Base-by-base conservation (phyloP, 1,140 invertebrate genomes). In the Drosophila ogumai region DNA sequence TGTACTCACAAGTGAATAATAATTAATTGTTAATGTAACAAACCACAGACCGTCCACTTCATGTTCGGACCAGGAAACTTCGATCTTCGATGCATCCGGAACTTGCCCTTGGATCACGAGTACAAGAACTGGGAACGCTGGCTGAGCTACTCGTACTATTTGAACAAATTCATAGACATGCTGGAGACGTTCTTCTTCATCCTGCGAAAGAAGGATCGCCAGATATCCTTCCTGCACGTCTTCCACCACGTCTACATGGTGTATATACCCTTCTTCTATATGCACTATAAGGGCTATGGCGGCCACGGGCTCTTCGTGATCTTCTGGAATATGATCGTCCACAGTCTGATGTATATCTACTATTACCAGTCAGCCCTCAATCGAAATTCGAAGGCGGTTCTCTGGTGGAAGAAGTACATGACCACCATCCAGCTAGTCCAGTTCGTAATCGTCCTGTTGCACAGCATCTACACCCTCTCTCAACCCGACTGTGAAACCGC, bases 401-500 rank as follows among this genome's bases (percentile, higher is more conserved):
- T 77, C 7, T 77, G 74, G 74, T 77, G 74, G 63, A 77, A 77
- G 19, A 76, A 77, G 32, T 77, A 77, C 56, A 58, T 77, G 17
- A 77, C 74, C 36, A 28, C 55, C 13, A 40, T 68, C 10, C 74
- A 77, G 64, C 32, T 77, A n/a, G 6, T 55, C 6, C 74, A 77
- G 43, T 77, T 77, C n/a, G n/a, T 19, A 5, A 32, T 77, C 7
- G n/a, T 77, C 10, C 36, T 77, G 10, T 7, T 3, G 6, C 64
- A 77, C 55, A n/a, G 49, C 28, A 10, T 68, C 0, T 59, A 43
- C 19, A 60, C 34, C 3, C 19, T 60, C 1, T 2, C 6, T 1
- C 74, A 68, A 13, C 41, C 94, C 94, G n/a, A 96, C 34, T 98
- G 97, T 90, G 93, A 93, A 6, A 36, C 54, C 3, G 47, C 84